Evolutionary conservation across 2,113 vertebrate genomes (phyloP).

Genomic region (Lampris megalopsis): DNA sequence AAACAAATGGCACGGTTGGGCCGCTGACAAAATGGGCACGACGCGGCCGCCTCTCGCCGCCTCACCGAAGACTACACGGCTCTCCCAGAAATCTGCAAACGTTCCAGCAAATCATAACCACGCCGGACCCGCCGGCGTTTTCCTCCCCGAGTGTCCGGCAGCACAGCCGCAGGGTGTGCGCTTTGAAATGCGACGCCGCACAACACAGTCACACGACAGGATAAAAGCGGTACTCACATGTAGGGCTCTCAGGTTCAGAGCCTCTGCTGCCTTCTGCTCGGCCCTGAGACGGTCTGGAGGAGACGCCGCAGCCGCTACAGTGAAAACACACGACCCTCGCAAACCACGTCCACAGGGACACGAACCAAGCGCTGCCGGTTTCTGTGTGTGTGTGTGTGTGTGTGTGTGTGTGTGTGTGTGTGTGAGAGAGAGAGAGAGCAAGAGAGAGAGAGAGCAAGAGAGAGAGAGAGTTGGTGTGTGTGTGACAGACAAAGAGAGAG

Average conservation of each 20-base stretch:
- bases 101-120: constrained; percentile 15
- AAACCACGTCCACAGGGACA: constrained; percentile 57
- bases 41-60: constrained; percentile 25
- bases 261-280: constrained; percentile 44
- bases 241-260: constrained; percentile 17
- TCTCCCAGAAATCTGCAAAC: constrained; percentile 13
- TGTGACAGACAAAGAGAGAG: too few species aligned
- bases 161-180: background rate
- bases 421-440: too few species aligned
- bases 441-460: too few species aligned
- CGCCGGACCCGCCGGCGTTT: too few species aligned
- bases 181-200: constrained; percentile 31
- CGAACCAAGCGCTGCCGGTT: constrained; percentile 39
- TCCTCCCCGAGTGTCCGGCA: too few species aligned
- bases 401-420: constrained; percentile 27
- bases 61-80: constrained; percentile 11
- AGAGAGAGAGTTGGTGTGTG: too few species aligned
- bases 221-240: constrained; percentile 65
- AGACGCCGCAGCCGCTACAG: constrained; percentile 25
- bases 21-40: constrained; percentile 66
- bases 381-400: constrained; percentile 29
- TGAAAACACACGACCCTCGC: constrained; percentile 17
- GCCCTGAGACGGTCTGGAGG: constrained; percentile 30
- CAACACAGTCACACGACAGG: background rate
- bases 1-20: constrained; percentile 65